A percentile compares a stretch with the other conserved stretches of the same genome.
Evolutionary conservation across 2,888 invertebrate species (phyloP).

Genomic region (Rotaria socialis): DNA sequence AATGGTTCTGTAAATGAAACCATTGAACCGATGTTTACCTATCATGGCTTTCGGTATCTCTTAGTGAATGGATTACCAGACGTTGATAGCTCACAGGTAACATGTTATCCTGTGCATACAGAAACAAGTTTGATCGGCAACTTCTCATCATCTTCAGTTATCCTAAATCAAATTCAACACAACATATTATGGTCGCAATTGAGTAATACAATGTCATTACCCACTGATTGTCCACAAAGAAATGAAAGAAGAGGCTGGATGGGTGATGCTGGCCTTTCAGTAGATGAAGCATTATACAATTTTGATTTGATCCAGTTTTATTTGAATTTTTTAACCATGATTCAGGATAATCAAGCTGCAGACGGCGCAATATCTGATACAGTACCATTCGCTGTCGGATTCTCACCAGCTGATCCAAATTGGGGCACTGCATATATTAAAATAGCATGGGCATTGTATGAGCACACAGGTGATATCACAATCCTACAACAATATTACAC

Average conservation of each 20-base stretch:
- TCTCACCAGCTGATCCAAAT: constrained; percentile 17
- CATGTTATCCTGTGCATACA: constrained; percentile 6
- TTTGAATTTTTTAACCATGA: constrained; percentile 16
- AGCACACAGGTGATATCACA: constrained; percentile 19
- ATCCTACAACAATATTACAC: constrained; percentile 8
- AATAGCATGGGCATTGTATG: not conserved
- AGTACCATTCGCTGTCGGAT: constrained; percentile 7
- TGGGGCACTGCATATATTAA: not conserved
- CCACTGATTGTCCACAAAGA: constrained; percentile 25
- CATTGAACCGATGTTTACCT: constrained; percentile 18
- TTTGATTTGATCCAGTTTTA: not conserved
- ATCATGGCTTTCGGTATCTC: constrained; percentile 23
- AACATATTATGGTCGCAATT: constrained; percentile 30
- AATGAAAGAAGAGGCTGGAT: constrained; percentile 16
- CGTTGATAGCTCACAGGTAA: not conserved
- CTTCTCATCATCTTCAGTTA: no score
- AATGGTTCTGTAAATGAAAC: constrained; percentile 18
- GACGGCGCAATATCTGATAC: not conserved
- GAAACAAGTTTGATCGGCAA: not conserved
- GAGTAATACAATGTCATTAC: constrained; percentile 17
- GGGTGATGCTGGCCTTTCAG: not conserved
- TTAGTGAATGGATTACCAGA: not conserved
- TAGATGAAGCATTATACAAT: constrained; percentile 24
- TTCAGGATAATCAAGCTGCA: not conserved
- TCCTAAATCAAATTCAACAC: constrained; percentile 6